phyloP scores from a whole-genome alignment of 1,140 invertebrate species.

The Platyscapa corneri region DNA sequence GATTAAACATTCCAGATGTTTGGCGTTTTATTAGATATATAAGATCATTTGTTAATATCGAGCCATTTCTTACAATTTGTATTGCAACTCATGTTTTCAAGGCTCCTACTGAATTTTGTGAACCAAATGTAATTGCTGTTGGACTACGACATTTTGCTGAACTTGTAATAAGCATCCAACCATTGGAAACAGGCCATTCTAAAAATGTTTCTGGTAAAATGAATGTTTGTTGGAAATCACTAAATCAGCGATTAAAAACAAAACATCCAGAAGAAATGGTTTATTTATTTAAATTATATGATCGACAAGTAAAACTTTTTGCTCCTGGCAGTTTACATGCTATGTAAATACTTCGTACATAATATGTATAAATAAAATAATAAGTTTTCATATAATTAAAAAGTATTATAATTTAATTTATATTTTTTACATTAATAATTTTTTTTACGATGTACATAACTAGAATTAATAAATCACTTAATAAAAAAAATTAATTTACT shows the following conservation, averaged over 20 bases:
- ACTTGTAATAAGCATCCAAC: slow-evolving; percentile 78
- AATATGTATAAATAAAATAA: neutral
- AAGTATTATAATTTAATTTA: too few species aligned
- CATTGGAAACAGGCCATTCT: slow-evolving; percentile 80
- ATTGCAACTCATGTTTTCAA: slow-evolving; percentile 74
- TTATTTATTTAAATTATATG: slow-evolving; percentile 82
- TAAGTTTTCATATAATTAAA: too few species aligned
- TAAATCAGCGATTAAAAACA: slow-evolving; percentile 69
- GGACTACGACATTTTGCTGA: slow-evolving; percentile 78
- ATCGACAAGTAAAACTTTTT: slow-evolving; percentile 82
- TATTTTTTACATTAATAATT: too few species aligned
- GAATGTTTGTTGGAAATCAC: slow-evolving; percentile 73
- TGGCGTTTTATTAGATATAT: slow-evolving; percentile 75
- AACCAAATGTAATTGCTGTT: slow-evolving; percentile 73
- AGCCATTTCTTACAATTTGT: slow-evolving; percentile 71
- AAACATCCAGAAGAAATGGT: slow-evolving; percentile 69
- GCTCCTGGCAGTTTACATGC: slow-evolving; percentile 46
- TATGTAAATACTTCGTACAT: neutral
- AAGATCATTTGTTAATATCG: slow-evolving; percentile 56
- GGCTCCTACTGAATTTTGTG: slow-evolving; percentile 71
- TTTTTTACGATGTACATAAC: too few species aligned
- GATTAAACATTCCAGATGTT: slow-evolving; percentile 74
- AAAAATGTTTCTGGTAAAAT: slow-evolving; percentile 81
- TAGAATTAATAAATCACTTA: too few species aligned
- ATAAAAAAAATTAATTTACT: too few species aligned